Evolutionary conservation across 2,113 vertebrate species (phyloP), one percentile per base, ranked within the genome.

Genomic region (Dipodomys stephensi): DNA sequence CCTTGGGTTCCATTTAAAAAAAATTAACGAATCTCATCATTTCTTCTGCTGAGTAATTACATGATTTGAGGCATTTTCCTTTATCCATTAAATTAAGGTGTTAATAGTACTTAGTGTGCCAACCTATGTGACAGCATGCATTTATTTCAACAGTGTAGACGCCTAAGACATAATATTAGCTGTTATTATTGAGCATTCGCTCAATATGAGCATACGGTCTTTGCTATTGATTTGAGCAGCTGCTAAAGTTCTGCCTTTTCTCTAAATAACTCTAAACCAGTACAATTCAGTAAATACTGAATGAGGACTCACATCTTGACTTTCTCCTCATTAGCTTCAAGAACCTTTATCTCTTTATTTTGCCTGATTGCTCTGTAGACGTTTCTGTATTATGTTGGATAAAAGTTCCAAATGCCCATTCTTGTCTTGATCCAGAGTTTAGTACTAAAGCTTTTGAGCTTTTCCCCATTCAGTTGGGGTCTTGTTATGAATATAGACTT

Each of bases 121-220:
- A 19, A 27, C 1, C 4, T 83, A 49, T 74, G 57, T n/a, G 44
- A 74, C 39, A n/a, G 44, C 28, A 65, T 10, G 27, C 8, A 39
- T 39, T 39, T 39, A 44, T 64, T 67, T 64, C 19, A 90, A 78
- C n/a, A 86, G 27, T 3, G 16, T 23, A 64, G 62, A 68, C 60
- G 64, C 30, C 65, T n/a, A 67, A 77, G 91, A 84, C 67, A 90
- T 93, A 88, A 44, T 80, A 53, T 49, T 39, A 93, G 62, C 30
- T 83, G 3, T 79, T 72, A 49, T 77, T 76, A 69, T 85, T 46
- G 2, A 39, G 39, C 39, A 39, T 39, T 6, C 39, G 39, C 39
- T 39, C 39, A 39, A 39, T 39, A 39, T 39, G 39, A 39, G 13
- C 4, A 49, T 67, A 79, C 44, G 4, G 22, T 64, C 57, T 18